A percentile compares a stretch with the other conserved stretches of the same genome.
Conservation (phyloP, 1,140 invertebrate species). For the Pristionchus pacificus region DNA sequence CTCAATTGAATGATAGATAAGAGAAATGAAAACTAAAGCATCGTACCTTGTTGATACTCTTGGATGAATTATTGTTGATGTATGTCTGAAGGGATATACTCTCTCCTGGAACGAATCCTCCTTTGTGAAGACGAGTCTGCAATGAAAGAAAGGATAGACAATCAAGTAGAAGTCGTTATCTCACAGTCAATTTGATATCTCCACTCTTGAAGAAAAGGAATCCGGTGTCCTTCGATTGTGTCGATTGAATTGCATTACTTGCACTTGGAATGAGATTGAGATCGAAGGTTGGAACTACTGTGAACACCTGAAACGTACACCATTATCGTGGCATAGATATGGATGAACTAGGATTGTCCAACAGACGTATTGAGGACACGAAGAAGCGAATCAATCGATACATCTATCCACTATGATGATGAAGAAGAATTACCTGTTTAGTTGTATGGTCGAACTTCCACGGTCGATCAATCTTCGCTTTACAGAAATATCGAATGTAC, state of each 20-base stretch:
- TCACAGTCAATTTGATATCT: too few relatives aligned
- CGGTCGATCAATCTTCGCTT: background rate
- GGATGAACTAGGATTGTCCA: too few relatives aligned
- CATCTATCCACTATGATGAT: too few relatives aligned
- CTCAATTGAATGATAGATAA: background rate
- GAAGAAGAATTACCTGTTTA: too few relatives aligned
- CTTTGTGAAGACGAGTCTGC: background rate
- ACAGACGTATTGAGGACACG: too few relatives aligned
- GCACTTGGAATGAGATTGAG: background rate
- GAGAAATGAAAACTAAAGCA: background rate
- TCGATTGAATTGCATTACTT: background rate
- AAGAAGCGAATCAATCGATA: too few relatives aligned
- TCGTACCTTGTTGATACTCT: background rate
- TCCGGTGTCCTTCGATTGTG: background rate
- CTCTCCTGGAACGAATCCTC: background rate
- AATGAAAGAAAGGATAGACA: background rate
- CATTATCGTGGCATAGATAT: too few relatives aligned
- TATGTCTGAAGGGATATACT: background rate
- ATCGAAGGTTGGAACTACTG: background rate
- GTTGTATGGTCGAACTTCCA: background rate
- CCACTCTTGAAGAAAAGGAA: background rate
- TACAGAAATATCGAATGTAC: background rate
- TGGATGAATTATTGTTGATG: background rate
- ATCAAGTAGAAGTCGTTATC: too few relatives aligned
- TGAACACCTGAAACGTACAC: background rate